Evolutionary conservation across 2,797 vertebrate species (phyloP).

Genomic region (Lutjanus campechanus): DNA sequence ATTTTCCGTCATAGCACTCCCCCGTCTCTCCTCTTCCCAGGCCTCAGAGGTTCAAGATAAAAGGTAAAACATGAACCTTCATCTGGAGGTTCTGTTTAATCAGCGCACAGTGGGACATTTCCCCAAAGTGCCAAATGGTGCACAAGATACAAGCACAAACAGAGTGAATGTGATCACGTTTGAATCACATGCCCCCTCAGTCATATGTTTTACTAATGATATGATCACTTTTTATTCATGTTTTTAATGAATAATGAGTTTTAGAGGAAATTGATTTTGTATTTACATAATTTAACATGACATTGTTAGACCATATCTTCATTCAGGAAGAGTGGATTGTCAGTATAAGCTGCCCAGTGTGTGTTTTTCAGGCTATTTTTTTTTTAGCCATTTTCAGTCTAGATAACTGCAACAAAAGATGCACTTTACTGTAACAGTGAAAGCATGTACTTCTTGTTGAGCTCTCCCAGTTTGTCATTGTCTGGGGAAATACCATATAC

Average conservation of each 20-base stretch:
- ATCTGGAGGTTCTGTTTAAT: slow-evolving; percentile 7
- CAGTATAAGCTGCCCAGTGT: not conserved
- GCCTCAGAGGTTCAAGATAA: slow-evolving; percentile 23
- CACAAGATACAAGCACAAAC: slow-evolving; percentile 11
- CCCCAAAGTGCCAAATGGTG: slow-evolving; percentile 2
- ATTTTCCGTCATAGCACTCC: not conserved
- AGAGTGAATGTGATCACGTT: not conserved
- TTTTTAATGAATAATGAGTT: not conserved
- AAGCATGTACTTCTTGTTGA: not conserved
- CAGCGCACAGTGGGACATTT: not conserved
- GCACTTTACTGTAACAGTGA: not conserved
- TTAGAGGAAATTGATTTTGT: not conserved
- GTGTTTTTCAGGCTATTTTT: not conserved
- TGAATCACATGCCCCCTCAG: not conserved
- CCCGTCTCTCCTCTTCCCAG: not conserved
- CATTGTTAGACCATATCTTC: not conserved
- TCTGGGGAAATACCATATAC: not conserved
- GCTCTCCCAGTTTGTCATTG: not conserved
- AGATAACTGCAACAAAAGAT: not conserved
- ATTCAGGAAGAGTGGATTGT: not conserved
- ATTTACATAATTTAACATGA: not conserved
- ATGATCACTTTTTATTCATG: not conserved
- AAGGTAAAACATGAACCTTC: slow-evolving; percentile 22
- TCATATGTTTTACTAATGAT: not conserved
- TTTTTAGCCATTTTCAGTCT: not conserved